Evolutionary conservation across 2,797 vertebrate species (phyloP).

Genomic region (Bradypodion ventrale): DNA sequence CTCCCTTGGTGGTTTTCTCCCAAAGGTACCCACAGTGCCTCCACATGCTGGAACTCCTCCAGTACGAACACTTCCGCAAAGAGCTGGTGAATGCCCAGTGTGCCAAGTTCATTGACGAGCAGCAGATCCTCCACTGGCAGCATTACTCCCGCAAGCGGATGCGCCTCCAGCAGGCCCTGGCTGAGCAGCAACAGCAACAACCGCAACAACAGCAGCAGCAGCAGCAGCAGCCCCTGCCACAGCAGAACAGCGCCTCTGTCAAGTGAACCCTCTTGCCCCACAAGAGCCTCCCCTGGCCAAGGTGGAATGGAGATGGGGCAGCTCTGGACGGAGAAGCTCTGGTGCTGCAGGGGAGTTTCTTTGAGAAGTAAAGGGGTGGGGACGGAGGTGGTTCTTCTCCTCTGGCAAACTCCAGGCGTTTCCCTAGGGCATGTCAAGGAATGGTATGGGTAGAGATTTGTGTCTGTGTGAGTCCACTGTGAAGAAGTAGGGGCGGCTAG

Average conservation of each 20-base stretch:
- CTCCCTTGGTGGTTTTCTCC: constrained; percentile 8
- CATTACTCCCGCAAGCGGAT: constrained; percentile 82
- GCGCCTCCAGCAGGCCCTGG: constrained; percentile 93
- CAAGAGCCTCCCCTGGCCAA: not conserved
- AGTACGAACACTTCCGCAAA: constrained; percentile 96
- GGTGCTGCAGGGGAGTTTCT: not conserved
- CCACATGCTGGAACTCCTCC: constrained; percentile 95
- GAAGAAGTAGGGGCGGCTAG: not conserved
- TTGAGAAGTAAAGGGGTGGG: not conserved
- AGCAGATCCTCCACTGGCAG: constrained; percentile 96
- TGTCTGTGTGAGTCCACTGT: not conserved
- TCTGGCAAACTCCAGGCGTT: not conserved
- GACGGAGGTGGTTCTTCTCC: not conserved
- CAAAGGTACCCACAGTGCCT: constrained; percentile 94
- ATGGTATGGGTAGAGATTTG: not conserved
- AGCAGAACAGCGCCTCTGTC: constrained; percentile 81
- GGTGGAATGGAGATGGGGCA: not conserved
- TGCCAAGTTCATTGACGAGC: constrained; percentile 97
- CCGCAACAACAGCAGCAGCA: not conserved
- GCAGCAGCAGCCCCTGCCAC: constrained; percentile 71
- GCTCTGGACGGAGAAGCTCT: not conserved
- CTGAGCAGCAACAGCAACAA: constrained; percentile 87
- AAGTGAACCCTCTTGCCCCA: constrained; percentile 79
- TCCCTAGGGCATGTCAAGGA: not conserved
- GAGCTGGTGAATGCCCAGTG: constrained; percentile 97